Evolutionary conservation across 30 jellyfish, hydroid and myxozoan species (phyloP).

Genomic region (Aurelia coerulea): DNA sequence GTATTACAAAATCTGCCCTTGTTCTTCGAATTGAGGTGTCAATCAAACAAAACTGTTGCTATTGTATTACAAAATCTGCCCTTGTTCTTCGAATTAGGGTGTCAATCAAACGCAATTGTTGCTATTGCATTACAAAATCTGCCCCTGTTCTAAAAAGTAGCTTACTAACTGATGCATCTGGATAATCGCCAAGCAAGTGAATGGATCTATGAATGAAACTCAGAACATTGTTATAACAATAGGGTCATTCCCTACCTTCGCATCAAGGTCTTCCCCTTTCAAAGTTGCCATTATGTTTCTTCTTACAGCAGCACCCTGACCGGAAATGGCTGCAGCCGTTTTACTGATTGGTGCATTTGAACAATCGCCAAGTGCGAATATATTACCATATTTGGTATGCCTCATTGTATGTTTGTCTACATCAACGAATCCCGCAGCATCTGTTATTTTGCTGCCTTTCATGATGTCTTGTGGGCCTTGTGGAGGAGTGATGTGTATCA

Average conservation of each 20-base stretch:
- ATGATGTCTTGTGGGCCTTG: slow-evolving; percentile 90
- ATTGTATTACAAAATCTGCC: no score
- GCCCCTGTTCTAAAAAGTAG: no score
- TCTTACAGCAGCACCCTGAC: slow-evolving; percentile 74
- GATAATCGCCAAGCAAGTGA: no score
- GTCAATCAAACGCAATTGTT: no score
- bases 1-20: no score
- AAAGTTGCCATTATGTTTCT: slow-evolving; percentile 65
- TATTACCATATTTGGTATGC: slow-evolving; percentile 71
- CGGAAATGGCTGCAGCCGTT: slow-evolving; percentile 96
- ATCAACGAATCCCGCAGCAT: slow-evolving; percentile 91
- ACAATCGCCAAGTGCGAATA: slow-evolving; percentile 90
- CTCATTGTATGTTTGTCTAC: slow-evolving; percentile 74
- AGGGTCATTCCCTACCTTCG: slow-evolving; percentile 54
- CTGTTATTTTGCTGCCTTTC: slow-evolving; percentile 66
- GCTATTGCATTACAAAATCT: no score
- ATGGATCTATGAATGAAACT: no score
- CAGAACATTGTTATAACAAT: not conserved
- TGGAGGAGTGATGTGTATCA: slow-evolving; percentile 98
- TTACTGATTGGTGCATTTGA: slow-evolving; percentile 89
- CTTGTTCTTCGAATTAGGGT: no score
- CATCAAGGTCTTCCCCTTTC: slow-evolving; percentile 63
- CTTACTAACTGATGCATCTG: no score
- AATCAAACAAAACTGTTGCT: no score
- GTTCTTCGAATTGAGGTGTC: no score